A percentile compares a stretch with the other conserved stretches of the same genome.
These are phyloP conservation scores for Taenioides sp. DNA, from an alignment of 2,797 vertebrate genomes.

Conservation along the genomic window DNA sequence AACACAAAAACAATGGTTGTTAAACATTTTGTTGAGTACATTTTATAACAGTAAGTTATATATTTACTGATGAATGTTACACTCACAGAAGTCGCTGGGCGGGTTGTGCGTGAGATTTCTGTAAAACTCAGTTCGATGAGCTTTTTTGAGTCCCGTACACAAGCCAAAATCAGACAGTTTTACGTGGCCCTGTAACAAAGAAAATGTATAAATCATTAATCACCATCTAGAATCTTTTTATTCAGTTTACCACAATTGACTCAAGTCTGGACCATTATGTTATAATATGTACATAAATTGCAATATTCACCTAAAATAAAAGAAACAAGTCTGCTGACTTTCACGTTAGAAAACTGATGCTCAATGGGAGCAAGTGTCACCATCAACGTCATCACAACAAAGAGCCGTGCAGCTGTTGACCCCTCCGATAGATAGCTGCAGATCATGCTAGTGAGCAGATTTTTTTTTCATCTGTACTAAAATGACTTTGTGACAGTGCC, in stretches of 20 bases:
- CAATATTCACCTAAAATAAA: no score
- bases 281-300: no score
- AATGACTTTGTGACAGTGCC: no score
- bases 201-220: neutral
- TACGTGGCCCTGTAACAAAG: constrained; percentile 86
- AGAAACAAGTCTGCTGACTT: no score
- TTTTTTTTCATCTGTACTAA: no score
- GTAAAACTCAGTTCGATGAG: constrained; percentile 97
- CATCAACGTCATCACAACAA: no score
- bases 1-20: neutral
- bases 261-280: no score
- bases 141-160: constrained; percentile 97
- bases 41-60: neutral
- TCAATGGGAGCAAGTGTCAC: no score
- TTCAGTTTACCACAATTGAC: neutral
- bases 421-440: no score
- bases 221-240: neutral
- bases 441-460: no score
- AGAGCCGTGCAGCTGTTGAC: no score
- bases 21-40: neutral
- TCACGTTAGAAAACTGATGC: no score
- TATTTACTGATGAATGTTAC: neutral
- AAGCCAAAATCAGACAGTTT: constrained; percentile 97
- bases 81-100: constrained; percentile 98
- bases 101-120: constrained; percentile 96